A percentile compares a stretch with the other conserved stretches of the same genome.
Evolutionary conservation across 2,113 vertebrate species (phyloP).

Genomic region (Ochotona curzoniae): DNA sequence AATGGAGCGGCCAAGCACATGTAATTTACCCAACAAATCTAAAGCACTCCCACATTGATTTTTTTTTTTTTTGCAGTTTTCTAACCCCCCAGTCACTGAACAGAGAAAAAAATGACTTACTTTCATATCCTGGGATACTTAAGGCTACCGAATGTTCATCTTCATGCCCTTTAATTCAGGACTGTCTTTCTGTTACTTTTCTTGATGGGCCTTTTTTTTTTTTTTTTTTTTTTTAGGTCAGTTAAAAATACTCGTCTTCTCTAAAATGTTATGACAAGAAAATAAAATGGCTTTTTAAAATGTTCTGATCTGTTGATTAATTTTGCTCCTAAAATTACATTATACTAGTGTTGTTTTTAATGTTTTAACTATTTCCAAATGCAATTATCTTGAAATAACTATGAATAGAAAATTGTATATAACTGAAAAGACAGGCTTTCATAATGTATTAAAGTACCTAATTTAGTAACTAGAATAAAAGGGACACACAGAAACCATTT

Average conservation of each 20-base stretch:
- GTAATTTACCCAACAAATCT: conserved; percentile 94
- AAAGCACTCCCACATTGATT: conserved; percentile 95
- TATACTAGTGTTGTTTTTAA: conserved; percentile 72
- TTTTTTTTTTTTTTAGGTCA: conserved; percentile 89
- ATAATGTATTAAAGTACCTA: conserved; percentile 73
- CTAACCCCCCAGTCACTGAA: conserved; percentile 94
- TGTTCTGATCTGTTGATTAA: conserved; percentile 78
- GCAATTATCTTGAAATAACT: conserved; percentile 79
- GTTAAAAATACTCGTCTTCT: conserved; percentile 73
- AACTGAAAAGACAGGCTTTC: conserved; percentile 80
- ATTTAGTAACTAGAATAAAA: conserved; percentile 80
- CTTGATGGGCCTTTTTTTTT: conserved; percentile 85
- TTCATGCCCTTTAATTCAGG: conserved; percentile 89
- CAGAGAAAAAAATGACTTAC: conserved; percentile 90
- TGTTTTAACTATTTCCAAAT: conserved; percentile 81
- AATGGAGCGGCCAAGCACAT: conserved; percentile 92
- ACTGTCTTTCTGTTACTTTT: conserved; percentile 86
- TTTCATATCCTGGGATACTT: conserved; percentile 92
- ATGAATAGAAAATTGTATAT: conserved; percentile 81
- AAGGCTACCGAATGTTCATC: conserved; percentile 89
- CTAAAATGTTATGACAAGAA: conserved; percentile 77
- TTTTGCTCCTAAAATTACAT: conserved; percentile 77
- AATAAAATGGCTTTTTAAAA: conserved; percentile 81
- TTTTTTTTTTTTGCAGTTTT: conserved; percentile 87
- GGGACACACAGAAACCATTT: conserved; percentile 75